A percentile compares a stretch with the other conserved stretches of the same genome.
Evolutionary conservation across 2,797 vertebrate genomes (phyloP).

Genomic region (Danio kyathit): DNA sequence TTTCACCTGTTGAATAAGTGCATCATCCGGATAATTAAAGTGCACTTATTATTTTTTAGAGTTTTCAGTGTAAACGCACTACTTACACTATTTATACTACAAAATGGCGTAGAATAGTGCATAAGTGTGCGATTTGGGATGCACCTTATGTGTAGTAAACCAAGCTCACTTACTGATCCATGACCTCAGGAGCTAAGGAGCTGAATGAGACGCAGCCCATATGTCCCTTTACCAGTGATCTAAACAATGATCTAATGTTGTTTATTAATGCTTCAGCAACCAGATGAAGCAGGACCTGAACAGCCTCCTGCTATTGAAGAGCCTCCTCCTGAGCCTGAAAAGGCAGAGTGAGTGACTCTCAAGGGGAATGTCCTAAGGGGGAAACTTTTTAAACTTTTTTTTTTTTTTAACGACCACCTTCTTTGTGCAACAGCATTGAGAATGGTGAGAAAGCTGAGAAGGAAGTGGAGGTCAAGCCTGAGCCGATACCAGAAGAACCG

Average conservation of each 20-base stretch:
- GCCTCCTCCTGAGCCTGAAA: constrained; percentile 82
- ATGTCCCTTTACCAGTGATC: neutral
- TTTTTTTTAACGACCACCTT: neutral
- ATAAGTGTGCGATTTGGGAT: no score
- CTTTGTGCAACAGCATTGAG: constrained; percentile 78
- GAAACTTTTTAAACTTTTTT: neutral
- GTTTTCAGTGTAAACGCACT: no score
- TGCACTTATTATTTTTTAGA: no score
- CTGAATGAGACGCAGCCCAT: no score
- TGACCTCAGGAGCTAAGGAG: no score
- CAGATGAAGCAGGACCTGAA: constrained; percentile 72
- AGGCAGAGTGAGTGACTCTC: constrained; percentile 85
- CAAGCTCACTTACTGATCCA: no score
- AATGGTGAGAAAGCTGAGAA: constrained; percentile 85
- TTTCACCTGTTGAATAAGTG: no score
- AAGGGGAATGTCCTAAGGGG: neutral
- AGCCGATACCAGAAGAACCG: constrained; percentile 61
- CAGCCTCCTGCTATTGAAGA: constrained; percentile 76
- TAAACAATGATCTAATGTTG: neutral
- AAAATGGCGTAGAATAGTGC: no score
- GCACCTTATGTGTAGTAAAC: no score
- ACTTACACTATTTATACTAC: no score
- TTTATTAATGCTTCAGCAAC: constrained; percentile 61
- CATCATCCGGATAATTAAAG: no score
- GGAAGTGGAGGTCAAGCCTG: constrained; percentile 67